Evolutionary conservation across 2,797 vertebrate genomes (phyloP), one percentile per base, ranked within the genome.

Genomic region (Peromyscus eremicus): DNA sequence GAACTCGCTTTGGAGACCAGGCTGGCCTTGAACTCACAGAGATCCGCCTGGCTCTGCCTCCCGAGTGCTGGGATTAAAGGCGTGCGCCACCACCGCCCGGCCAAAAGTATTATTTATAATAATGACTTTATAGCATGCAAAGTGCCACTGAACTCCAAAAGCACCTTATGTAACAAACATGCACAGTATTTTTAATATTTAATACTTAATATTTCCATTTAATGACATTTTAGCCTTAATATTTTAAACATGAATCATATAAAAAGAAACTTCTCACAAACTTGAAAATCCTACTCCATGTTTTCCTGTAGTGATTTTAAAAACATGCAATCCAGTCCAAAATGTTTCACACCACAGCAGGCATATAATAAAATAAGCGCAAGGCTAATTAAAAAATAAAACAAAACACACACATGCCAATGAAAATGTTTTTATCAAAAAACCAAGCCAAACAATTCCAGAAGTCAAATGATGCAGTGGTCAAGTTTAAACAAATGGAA

Each of bases 401-500:
- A 66, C 25, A 40, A 88, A 40, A 62, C 70, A 73, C 46, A 43
- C 83, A 94, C 97, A 92, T 23, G 97, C 97, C 62, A 94, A 94
- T 96, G 88, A 96, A 88, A 98, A 93, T 37, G 32, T 75, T 34
- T 87, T 73, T 94, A 80, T 71, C 68, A 95, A 92, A 89, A 95
- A 96, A 76, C 95, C 83, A 97, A 94, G 83, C 95, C 96, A 96
- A 94, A 29, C 25, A 97, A 91, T 52, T 94, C 73, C 27, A 23
- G 25, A 96, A 94, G 55, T 81, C 81, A 85, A 23, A 84, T 17
- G 96, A 96, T 97, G 95, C 98, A 98, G 98, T 98, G 98, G 98
- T 98, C 98, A 99, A 98, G 98, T 98, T 98, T 98, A 97, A 98
- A 97, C 25, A 76, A 97, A 97, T 92, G 95, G 73, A 97, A 98